Conservation (phyloP, 2,888 invertebrate genomes). For the Drosophila dives region DNA sequence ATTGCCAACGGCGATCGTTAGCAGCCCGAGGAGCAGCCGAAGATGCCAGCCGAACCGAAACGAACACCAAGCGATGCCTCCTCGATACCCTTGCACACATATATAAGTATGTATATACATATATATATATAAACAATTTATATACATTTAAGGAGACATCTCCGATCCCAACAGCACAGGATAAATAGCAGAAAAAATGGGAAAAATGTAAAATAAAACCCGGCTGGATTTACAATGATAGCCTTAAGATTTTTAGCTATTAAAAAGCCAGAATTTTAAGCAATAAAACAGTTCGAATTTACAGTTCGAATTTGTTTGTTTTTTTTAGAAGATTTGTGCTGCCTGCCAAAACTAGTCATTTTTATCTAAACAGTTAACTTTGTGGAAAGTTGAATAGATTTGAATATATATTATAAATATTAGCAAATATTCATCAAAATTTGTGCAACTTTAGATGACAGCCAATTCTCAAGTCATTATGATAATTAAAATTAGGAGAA, state of each 20-base stretch:
- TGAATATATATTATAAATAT: neutral
- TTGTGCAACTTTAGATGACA: neutral
- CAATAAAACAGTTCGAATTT: no score
- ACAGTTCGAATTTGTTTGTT: no score
- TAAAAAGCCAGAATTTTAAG: no score
- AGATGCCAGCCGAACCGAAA: constrained; percentile 16
- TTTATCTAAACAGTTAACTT: neutral
- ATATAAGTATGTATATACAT: neutral
- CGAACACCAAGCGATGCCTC: constrained; percentile 17
- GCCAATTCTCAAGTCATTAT: neutral
- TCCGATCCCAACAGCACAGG: neutral
- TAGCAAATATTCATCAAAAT: neutral
- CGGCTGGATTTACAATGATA: no score
- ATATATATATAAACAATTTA: no score
- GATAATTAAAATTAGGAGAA: neutral
- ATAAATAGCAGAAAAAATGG: no score
- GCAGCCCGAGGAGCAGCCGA: constrained; percentile 45
- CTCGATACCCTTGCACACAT: constrained; percentile 1
- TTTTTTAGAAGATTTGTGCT: no score
- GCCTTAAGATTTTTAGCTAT: no score
- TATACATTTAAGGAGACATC: neutral
- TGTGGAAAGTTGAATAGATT: neutral
- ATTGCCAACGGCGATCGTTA: constrained; percentile 11
- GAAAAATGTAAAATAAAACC: no score
- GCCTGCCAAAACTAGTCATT: neutral